Evolutionary conservation across 2,113 vertebrate species (phyloP).

Genomic region (Tringa solitaria): DNA sequence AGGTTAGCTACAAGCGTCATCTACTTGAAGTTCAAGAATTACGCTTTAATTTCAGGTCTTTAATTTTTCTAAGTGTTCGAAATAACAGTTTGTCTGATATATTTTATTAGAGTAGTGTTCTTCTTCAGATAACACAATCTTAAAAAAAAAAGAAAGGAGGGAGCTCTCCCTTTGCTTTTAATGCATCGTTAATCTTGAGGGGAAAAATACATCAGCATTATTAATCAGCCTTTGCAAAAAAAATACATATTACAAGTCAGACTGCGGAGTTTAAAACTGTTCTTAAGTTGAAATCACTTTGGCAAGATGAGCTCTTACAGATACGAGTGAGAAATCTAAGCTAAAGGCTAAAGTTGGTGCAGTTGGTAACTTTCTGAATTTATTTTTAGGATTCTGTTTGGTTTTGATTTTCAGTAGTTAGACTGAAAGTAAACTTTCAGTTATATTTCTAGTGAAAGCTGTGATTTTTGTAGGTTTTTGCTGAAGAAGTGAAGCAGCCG

Average conservation of each 20-base stretch:
- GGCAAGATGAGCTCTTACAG: not conserved
- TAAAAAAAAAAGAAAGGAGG: not conserved
- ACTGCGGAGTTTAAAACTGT: not conserved
- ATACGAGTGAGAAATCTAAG: not conserved
- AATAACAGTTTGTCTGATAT: not conserved
- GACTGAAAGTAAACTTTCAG: not conserved
- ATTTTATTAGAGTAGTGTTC: not conserved
- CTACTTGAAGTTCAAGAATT: not conserved
- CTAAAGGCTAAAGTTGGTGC: not conserved
- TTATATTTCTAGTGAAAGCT: not conserved
- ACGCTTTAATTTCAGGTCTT: not conserved
- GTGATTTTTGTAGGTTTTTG: not conserved
- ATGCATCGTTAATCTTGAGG: not conserved
- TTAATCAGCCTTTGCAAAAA: not conserved
- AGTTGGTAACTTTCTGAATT: not conserved
- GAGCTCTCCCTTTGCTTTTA: not conserved
- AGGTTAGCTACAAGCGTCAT: not conserved
- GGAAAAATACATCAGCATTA: not conserved
- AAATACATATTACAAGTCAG: fast-evolving
- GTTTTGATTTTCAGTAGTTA: not conserved
- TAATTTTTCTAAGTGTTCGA: not conserved
- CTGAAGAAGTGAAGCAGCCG: not conserved
- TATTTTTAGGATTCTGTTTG: not conserved
- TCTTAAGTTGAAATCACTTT: not conserved
- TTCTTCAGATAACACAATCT: not conserved